Evolutionary conservation across 1,140 invertebrate genomes (phyloP).

Genomic region (Bilobella aurantiaca): DNA sequence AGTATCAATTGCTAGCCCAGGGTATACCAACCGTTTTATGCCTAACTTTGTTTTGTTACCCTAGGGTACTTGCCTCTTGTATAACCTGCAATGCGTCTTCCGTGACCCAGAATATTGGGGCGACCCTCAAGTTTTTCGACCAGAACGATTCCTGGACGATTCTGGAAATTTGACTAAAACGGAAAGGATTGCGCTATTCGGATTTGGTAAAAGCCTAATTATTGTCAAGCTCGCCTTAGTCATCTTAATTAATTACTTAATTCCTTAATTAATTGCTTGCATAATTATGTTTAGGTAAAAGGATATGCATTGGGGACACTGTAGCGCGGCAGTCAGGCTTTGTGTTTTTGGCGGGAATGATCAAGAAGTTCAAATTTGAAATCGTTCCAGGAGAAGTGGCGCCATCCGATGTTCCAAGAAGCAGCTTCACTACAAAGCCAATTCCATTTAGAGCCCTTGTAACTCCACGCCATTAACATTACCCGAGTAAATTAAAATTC

Average conservation of each 20-base stretch:
- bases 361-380: background rate
- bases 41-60: background rate
- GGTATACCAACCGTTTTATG: too few species aligned
- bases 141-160: slow-evolving; percentile 32
- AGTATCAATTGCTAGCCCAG: too few species aligned
- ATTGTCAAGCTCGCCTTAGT: background rate
- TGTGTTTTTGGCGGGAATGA: background rate
- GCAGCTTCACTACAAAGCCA: background rate
- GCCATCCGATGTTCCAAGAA: background rate
- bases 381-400: background rate
- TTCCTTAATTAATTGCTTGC: too few species aligned
- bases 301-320: background rate
- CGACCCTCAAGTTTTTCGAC: slow-evolving; percentile 37
- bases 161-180: background rate
- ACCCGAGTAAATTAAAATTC: too few species aligned
- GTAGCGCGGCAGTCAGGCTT: background rate
- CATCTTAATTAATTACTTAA: background rate
- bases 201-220: background rate
- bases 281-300: background rate
- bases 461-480: too few species aligned
- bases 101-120: slow-evolving; percentile 36
- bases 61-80: background rate
- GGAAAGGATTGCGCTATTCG: background rate
- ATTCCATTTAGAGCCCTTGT: background rate
- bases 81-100: slow-evolving; percentile 1